These are phyloP conservation scores for Atherinomorus stipes DNA, from an alignment of 2,113 vertebrate species.

Conservation along the genomic window DNA sequence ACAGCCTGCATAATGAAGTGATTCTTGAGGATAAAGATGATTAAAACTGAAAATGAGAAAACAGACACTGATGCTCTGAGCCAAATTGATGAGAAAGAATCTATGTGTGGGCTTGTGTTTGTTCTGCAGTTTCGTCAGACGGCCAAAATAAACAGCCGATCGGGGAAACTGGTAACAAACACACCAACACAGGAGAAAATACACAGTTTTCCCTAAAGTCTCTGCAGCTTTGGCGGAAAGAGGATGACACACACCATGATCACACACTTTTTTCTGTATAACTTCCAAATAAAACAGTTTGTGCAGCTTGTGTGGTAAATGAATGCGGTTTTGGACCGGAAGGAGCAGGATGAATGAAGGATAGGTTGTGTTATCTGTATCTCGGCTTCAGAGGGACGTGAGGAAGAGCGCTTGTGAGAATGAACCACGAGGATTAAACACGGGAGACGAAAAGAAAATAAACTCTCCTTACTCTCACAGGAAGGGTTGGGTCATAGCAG, in stretches of 20 bases:
- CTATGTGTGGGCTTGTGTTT: slow-evolving; percentile 38
- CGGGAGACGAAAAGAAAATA: slow-evolving; percentile 18
- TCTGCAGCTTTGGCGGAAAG: too few relatives aligned
- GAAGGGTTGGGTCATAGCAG: background rate
- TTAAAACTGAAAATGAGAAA: too few relatives aligned
- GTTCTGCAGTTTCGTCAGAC: slow-evolving; percentile 22
- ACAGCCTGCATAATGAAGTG: slow-evolving; percentile 45
- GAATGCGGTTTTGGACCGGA: slow-evolving; percentile 1
- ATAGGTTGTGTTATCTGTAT: slow-evolving; percentile 5
- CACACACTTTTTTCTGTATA: background rate
- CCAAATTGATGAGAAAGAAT: slow-evolving; percentile 38
- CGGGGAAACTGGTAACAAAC: background rate
- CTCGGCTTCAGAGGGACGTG: slow-evolving; percentile 2
- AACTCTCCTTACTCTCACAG: background rate
- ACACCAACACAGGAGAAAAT: too few relatives aligned
- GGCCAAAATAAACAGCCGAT: slow-evolving; percentile 36
- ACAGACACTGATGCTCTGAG: slow-evolving; percentile 9
- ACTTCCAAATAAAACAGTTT: slow-evolving; percentile 24
- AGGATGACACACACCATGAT: background rate
- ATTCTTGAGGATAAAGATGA: too few relatives aligned
- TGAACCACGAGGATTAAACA: slow-evolving; percentile 17
- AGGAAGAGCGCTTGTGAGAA: slow-evolving; percentile 22
- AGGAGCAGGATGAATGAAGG: background rate
- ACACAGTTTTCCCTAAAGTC: too few relatives aligned
- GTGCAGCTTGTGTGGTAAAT: slow-evolving; percentile 45